Percentiles rank a stretch among this genome's conserved stretches.
Evolutionary conservation across 2,888 invertebrate species (phyloP).

Genomic region (Rhagonycha lutea): DNA sequence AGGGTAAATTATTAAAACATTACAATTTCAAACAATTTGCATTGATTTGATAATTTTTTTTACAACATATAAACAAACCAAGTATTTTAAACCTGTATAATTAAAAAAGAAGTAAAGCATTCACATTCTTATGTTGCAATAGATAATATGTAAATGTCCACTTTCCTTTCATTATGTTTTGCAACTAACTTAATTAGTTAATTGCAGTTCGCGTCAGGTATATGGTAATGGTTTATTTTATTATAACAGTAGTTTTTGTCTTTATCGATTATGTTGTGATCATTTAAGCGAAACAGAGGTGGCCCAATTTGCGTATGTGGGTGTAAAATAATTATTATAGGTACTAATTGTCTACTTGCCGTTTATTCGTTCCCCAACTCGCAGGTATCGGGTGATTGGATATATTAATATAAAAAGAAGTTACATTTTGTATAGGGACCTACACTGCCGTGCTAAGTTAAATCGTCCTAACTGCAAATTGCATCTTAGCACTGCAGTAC

Average conservation of each 20-base stretch:
- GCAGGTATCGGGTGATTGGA: neutral
- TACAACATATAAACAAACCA: neutral
- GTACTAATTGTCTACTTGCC: neutral
- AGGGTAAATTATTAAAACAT: neutral
- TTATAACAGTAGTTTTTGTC: neutral
- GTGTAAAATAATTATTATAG: neutral
- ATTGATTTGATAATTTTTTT: neutral
- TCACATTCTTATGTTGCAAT: constrained; percentile 3
- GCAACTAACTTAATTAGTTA: constrained; percentile 24
- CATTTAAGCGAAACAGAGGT: neutral
- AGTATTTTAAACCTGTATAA: neutral
- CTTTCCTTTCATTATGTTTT: constrained; percentile 27
- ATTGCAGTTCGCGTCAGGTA: constrained; percentile 25
- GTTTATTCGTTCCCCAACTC: neutral
- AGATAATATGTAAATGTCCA: constrained; percentile 26
- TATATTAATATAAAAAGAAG: neutral
- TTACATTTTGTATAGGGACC: neutral
- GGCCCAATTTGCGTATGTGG: neutral
- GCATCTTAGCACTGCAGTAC: no score
- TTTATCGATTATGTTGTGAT: neutral
- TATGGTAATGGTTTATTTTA: constrained; percentile 5
- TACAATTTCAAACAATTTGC: neutral
- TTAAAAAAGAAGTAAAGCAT: neutral
- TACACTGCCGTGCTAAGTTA: no score
- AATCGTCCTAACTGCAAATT: no score